These are phyloP conservation scores for Pandemis heparana DNA, from an alignment of 2,888 invertebrate species.

Conservation along the genomic window DNA sequence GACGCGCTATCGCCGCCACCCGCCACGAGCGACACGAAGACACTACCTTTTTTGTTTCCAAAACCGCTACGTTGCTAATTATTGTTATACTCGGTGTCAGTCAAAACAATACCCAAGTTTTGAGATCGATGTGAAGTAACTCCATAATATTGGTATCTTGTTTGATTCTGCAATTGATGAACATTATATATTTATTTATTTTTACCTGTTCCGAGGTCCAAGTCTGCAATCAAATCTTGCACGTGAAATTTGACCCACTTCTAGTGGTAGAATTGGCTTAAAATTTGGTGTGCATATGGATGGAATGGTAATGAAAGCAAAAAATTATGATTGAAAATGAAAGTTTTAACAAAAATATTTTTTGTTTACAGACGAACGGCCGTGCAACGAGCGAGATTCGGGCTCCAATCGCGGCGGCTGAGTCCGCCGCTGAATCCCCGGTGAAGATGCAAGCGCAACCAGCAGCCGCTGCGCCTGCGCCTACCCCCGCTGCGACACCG, in stretches of 20 bases:
- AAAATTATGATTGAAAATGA: background rate
- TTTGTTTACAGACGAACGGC: slow-evolving; percentile 69
- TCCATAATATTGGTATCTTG: background rate
- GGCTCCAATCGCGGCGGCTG: slow-evolving; percentile 85
- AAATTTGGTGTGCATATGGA: too few relatives aligned
- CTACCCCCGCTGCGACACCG: slow-evolving; percentile 73
- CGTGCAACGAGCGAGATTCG: slow-evolving; percentile 74
- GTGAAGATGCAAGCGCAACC: slow-evolving; percentile 82
- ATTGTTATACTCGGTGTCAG: slow-evolving; percentile 48
- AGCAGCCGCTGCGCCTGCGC: slow-evolving; percentile 73
- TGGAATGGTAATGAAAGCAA: too few relatives aligned
- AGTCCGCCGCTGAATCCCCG: slow-evolving; percentile 80
- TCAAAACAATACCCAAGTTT: slow-evolving; percentile 23
- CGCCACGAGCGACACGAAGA: slow-evolving; percentile 15
- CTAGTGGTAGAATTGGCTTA: too few relatives aligned
- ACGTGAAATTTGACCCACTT: too few relatives aligned
- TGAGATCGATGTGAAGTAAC: background rate
- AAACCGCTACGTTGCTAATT: slow-evolving; percentile 49
- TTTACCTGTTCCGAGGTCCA: too few relatives aligned
- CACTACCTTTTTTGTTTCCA: slow-evolving; percentile 46
- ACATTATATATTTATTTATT: too few relatives aligned
- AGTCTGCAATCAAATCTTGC: too few relatives aligned
- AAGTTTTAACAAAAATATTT: background rate
- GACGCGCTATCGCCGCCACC: slow-evolving; percentile 55
- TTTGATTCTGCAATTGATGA: too few relatives aligned